These are phyloP conservation scores for Myrmecophaga tridactyla DNA, from an alignment of 2,113 vertebrate species.

Conservation along the genomic window DNA sequence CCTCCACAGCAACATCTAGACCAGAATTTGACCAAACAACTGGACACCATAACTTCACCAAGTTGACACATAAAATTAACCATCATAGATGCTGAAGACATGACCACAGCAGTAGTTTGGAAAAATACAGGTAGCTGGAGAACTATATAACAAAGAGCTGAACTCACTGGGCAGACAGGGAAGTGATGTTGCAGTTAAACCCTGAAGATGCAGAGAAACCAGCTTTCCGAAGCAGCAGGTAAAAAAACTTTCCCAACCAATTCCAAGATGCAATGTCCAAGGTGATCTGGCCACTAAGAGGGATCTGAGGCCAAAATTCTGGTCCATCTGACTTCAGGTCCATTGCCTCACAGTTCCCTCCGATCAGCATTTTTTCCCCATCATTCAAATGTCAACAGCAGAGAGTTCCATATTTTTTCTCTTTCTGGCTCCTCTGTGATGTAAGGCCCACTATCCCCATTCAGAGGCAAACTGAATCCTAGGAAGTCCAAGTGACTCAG, in stretches of 20 bases:
- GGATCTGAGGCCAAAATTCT: background rate
- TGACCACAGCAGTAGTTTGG: background rate
- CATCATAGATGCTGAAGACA: no score
- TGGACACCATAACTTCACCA: no score
- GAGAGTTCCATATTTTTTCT: background rate
- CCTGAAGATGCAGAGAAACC: background rate
- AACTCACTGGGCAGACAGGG: background rate
- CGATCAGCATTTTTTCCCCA: background rate
- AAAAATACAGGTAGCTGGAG: conserved; percentile 7
- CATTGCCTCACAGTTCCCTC: background rate
- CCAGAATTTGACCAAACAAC: no score
- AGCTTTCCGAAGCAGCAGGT: background rate
- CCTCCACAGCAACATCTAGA: no score
- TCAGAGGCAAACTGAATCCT: background rate
- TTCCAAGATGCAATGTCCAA: background rate
- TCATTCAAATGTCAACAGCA: background rate
- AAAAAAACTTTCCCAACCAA: background rate
- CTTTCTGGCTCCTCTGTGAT: background rate
- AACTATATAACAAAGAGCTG: background rate
- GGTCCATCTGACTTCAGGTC: background rate
- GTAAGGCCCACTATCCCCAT: background rate
- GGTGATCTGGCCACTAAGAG: background rate
- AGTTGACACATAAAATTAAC: no score
- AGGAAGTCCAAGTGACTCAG: background rate
- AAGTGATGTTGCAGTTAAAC: background rate